phyloP scores from a whole-genome alignment of 2,797 vertebrate species.

The Eulemur albifrons region DNA sequence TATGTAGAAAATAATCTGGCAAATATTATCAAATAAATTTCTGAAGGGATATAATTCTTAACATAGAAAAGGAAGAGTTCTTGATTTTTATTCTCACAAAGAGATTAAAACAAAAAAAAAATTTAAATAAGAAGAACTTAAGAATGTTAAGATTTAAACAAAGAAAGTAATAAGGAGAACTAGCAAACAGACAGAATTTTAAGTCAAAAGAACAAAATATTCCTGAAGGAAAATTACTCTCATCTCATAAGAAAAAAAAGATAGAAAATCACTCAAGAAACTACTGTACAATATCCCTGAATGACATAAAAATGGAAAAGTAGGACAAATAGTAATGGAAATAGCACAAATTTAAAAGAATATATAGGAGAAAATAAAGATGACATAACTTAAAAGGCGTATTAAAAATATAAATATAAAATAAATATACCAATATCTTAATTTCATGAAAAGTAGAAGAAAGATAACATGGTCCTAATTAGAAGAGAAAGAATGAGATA shows the following conservation, averaged over 20 bases:
- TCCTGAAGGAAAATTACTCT: not conserved
- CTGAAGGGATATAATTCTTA: not conserved
- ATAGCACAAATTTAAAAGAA: not conserved
- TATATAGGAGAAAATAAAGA: not conserved
- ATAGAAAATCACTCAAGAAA: not conserved
- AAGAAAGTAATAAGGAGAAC: not conserved
- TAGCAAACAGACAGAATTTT: not conserved
- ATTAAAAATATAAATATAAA: not conserved
- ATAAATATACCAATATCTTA: not conserved
- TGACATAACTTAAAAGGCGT: not conserved
- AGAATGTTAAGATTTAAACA: conserved; percentile 41
- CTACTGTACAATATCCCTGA: not conserved
- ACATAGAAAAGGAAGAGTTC: not conserved
- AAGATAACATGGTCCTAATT: not conserved
- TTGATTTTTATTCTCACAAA: not conserved
- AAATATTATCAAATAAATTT: not conserved
- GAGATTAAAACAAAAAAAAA: not conserved
- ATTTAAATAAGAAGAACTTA: not conserved
- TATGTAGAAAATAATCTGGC: not conserved
- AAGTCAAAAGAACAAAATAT: not conserved
- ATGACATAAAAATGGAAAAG: not conserved
- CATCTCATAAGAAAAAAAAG: not conserved
- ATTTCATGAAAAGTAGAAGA: conserved; percentile 3
- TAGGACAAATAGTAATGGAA: not conserved
- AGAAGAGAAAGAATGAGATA: not conserved